Evolutionary conservation across 2,888 invertebrate genomes (phyloP).

Genomic region (Meteorus colon): DNA sequence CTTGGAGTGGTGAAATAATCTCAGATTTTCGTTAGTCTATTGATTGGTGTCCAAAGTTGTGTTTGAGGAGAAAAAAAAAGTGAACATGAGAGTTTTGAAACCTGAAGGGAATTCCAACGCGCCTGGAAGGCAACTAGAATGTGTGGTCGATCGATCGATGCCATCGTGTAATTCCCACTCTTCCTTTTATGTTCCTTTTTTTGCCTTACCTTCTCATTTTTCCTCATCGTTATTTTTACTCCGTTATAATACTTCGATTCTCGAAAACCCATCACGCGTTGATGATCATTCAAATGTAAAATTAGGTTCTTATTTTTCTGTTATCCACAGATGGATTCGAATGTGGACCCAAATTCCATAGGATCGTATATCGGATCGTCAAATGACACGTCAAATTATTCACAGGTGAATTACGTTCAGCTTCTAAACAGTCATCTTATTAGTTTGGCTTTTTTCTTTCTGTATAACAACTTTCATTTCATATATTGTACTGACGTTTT

Average conservation of each 20-base stretch:
- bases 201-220: not conserved
- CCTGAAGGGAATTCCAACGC: slow-evolving; percentile 1
- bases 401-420: slow-evolving; percentile 65
- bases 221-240: not conserved
- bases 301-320: slow-evolving; percentile 46
- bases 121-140: not conserved
- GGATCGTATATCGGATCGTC: slow-evolving; percentile 72
- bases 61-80: slow-evolving; percentile 1
- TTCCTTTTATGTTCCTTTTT: not conserved
- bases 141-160: slow-evolving; percentile 15
- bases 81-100: not conserved
- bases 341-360: slow-evolving; percentile 69
- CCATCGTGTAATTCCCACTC: not conserved
- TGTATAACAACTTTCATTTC: slow-evolving; percentile 33
- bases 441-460: slow-evolving; percentile 15
- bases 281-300: slow-evolving; percentile 30
- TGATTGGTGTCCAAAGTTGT: not conserved
- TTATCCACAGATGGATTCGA: slow-evolving; percentile 75
- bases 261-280: not conserved
- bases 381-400: slow-evolving; percentile 70
- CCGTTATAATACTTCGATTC: not conserved
- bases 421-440: not conserved
- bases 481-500: not conserved
- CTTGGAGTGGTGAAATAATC: not conserved
- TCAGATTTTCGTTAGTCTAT: not conserved